These are phyloP conservation scores for Rosalia funebris DNA, from an alignment of 2,888 invertebrate species.

Conservation along the genomic window DNA sequence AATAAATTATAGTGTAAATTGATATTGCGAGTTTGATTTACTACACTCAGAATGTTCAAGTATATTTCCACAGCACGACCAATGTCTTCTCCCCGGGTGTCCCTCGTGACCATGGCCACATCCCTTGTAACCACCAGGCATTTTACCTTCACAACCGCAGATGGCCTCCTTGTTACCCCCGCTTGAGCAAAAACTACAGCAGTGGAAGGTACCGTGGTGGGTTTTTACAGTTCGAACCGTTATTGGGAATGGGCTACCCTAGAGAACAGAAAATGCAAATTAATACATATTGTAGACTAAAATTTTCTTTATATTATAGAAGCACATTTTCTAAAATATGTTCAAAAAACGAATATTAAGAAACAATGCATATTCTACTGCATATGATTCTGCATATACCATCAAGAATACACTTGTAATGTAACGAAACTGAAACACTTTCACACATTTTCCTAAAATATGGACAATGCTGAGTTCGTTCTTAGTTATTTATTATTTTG, in stretches of 20 bases:
- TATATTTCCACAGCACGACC: slow-evolving; percentile 83
- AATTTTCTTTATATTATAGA: no score
- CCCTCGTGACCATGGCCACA: slow-evolving; percentile 86
- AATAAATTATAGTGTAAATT: slow-evolving; percentile 66
- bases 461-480: no score
- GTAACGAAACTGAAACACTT: no score
- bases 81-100: slow-evolving; percentile 82
- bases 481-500: no score
- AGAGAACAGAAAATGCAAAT: slow-evolving; percentile 46
- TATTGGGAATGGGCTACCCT: slow-evolving; percentile 78
- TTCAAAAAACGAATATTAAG: no score
- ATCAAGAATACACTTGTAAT: no score
- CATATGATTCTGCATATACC: no score
- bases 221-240: slow-evolving; percentile 71
- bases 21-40: slow-evolving; percentile 66
- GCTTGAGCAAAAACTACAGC: slow-evolving; percentile 84
- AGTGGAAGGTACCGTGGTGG: slow-evolving; percentile 80
- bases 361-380: no score
- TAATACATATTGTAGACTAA: no score
- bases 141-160: slow-evolving; percentile 79
- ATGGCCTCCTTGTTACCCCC: slow-evolving; percentile 75
- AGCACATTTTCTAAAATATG: no score
- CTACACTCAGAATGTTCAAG: slow-evolving; percentile 72
- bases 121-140: slow-evolving; percentile 80
- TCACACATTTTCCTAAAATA: no score